Evolutionary conservation across 1,140 invertebrate genomes (phyloP).

Genomic region (Potamilus streckersoni): DNA sequence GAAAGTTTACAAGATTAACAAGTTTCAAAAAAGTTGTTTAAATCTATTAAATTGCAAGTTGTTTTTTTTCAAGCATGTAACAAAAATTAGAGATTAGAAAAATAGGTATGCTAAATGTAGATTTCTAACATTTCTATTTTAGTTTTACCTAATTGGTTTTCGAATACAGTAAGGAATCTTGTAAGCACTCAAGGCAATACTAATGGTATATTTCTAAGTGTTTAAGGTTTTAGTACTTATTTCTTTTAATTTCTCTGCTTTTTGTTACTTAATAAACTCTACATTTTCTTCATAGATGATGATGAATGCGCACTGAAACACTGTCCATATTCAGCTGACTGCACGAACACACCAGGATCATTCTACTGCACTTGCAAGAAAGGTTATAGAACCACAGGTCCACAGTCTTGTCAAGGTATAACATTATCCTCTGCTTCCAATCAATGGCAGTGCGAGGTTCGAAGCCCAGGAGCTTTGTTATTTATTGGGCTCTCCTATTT

Average conservation of each 20-base stretch:
- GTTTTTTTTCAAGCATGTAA: too few relatives aligned
- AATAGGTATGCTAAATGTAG: too few relatives aligned
- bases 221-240: background rate
- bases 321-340: conserved; percentile 45
- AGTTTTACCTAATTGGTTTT: too few relatives aligned
- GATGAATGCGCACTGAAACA: conserved; percentile 44
- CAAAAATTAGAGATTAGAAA: too few relatives aligned
- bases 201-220: background rate
- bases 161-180: background rate
- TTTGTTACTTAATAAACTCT: background rate
- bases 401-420: conserved; percentile 40
- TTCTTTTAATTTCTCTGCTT: background rate
- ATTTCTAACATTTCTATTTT: too few relatives aligned
- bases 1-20: too few relatives aligned
- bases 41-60: too few relatives aligned
- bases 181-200: background rate
- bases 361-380: conserved; percentile 50
- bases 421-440: background rate
- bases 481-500: too few relatives aligned
- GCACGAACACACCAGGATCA: conserved; percentile 46
- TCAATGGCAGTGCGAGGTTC: too few relatives aligned
- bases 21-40: too few relatives aligned
- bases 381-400: conserved; percentile 42
- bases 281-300: conserved; percentile 36
- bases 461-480: too few relatives aligned